Evolutionary conservation across 2,888 invertebrate species (phyloP), one percentile per base, ranked within the genome.

Genomic region (Lacanobia oleracea): DNA sequence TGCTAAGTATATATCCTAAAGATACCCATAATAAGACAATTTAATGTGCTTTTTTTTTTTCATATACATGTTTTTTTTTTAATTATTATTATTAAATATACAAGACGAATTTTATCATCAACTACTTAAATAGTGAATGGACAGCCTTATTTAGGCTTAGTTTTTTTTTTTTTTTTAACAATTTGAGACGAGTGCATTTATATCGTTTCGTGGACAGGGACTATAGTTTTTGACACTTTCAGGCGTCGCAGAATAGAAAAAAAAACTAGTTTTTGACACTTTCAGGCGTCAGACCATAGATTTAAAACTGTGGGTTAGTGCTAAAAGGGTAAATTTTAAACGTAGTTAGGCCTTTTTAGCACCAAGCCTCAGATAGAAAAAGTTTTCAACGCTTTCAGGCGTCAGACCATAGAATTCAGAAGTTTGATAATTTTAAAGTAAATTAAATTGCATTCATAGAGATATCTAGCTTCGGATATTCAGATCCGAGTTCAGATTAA

Each of bases 31-130:
- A 71, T 70, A 62, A 65, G 43, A 73, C 65, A 61, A 45, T 56
- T 33, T 73, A 68, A 66, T 67, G 75, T 81, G 77, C 67, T 59
- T 66, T 72, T 77, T 81, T 79, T 84, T 85, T 75, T 80, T 75
- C 67, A 83, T 83, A 83, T 84, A 86, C 84, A 84, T 70, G 51
- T 78, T 73, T 77, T 83, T 85, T 82, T 72, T 79, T 70, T 33
- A 3, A 40, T 53, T 56, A 21, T 57, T 56, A 62, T 23, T 62
- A 45, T 65, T 57, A 51, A 80, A 78, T 85, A 54, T 84, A 83
- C 84, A 83, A 67, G 27, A 75, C 68, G 63, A 77, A 74, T 81
- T 70, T 72, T 75, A 50, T 67, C 43, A 50, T 64, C 43, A 23
- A 67, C 72, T 70, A 59, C 67, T 64, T 74, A 74, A 33, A 60